These are phyloP conservation scores for Acanthiza pusilla DNA, from an alignment of 2,797 vertebrate species.

Conservation along the genomic window DNA sequence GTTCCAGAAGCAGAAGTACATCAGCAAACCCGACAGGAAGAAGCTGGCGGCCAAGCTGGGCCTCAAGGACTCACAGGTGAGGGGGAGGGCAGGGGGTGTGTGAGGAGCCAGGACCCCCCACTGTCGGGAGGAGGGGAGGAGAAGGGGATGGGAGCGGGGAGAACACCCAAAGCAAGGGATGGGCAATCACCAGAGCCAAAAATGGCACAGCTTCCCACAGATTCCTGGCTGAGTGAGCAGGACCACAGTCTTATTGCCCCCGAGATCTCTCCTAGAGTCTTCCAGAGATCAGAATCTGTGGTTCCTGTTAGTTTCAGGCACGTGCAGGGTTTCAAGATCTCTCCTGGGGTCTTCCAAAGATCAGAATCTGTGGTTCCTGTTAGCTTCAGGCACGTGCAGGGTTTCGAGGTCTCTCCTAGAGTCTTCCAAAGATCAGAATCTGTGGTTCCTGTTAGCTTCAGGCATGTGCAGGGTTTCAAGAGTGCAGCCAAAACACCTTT, in stretches of 20 bases:
- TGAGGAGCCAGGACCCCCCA: rapidly evolving
- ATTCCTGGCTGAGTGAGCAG: neutral
- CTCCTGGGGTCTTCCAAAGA: neutral
- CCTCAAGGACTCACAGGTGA: slow-evolving; percentile 96
- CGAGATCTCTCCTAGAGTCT: neutral
- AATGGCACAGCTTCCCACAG: rapidly evolving
- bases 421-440: neutral
- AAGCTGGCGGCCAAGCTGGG: slow-evolving; percentile 92
- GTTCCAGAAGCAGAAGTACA: slow-evolving; percentile 99
- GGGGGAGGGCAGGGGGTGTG: too few species aligned
- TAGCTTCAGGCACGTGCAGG: neutral
- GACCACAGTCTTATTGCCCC: rapidly evolving
- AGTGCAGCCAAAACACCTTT: neutral
- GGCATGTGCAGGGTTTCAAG: neutral
- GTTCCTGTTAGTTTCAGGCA: neutral
- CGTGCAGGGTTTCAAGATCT: neutral
- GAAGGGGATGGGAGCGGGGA: neutral
- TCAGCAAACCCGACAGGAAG: slow-evolving; percentile 96
- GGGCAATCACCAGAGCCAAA: rapidly evolving
- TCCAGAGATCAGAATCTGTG: neutral
- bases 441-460: neutral
- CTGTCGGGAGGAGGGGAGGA: neutral
- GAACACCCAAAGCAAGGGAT: too few species aligned
- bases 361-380: neutral
- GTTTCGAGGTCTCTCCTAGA: neutral